A percentile compares a stretch with the other conserved stretches of the same genome.
phyloP scores from a whole-genome alignment of 2,888 invertebrate species.

The Bembecia ichneumoniformis region DNA sequence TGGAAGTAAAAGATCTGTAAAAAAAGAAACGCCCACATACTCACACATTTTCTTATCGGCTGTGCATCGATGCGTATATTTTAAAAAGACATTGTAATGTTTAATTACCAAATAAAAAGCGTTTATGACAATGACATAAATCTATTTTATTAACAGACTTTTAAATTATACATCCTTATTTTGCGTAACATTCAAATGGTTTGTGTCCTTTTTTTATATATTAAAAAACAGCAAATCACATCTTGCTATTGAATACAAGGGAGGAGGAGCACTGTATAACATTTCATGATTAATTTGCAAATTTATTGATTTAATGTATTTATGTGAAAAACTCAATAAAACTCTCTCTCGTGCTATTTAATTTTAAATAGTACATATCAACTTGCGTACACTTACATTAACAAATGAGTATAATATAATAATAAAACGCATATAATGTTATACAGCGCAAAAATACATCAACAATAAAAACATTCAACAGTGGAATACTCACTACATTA shows the following conservation, averaged over 20 bases:
- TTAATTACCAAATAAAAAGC: background rate
- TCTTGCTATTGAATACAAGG: slow-evolving; percentile 15
- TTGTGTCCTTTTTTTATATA: slow-evolving; percentile 18
- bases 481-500: slow-evolving; percentile 52
- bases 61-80: no score
- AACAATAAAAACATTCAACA: slow-evolving; percentile 63
- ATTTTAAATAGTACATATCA: no score
- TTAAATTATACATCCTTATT: slow-evolving; percentile 56
- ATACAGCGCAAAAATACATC: slow-evolving; percentile 16
- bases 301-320: no score
- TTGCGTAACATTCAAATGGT: slow-evolving; percentile 54
- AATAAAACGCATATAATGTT: no score
- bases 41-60: no score
- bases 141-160: slow-evolving; percentile 67
- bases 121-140: slow-evolving; percentile 28
- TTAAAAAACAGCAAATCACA: slow-evolving; percentile 46
- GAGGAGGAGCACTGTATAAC: background rate
- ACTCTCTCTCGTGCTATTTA: no score
- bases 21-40: no score
- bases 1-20: no score
- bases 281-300: background rate
- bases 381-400: no score
- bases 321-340: no score
- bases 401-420: no score
- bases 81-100: background rate